A percentile compares a stretch with the other conserved stretches of the same genome.
These are phyloP conservation scores for Proteles cristata DNA, from an alignment of 2,113 vertebrate species.

Conservation along the genomic window DNA sequence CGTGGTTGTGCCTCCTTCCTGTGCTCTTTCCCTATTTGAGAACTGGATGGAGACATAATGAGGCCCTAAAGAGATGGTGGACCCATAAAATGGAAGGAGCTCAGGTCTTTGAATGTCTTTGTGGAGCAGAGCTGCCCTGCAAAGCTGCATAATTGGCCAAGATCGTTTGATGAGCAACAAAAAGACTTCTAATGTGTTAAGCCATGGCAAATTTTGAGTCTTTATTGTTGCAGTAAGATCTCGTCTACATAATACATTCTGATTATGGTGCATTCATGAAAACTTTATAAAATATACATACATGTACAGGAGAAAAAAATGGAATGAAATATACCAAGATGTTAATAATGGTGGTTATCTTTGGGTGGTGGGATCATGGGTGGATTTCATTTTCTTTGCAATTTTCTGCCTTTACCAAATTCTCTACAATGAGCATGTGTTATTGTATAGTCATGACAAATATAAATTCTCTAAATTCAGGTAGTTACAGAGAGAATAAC, in stretches of 20 bases:
- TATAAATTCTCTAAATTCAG: constrained; percentile 51
- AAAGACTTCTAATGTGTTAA: not conserved
- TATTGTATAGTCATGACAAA: constrained; percentile 46
- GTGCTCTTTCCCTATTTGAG: not conserved
- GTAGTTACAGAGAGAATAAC: constrained; percentile 40
- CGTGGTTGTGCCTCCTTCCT: not conserved
- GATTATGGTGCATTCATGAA: not conserved
- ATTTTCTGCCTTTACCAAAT: constrained; percentile 30
- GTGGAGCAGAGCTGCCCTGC: not conserved
- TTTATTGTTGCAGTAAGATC: not conserved
- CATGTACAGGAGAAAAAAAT: not conserved
- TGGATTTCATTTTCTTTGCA: constrained; percentile 20
- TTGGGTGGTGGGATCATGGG: constrained; percentile 26
- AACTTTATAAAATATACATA: not conserved
- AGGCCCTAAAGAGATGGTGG: not conserved
- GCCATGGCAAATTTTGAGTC: not conserved
- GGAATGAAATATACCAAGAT: not conserved
- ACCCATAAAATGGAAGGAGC: not conserved
- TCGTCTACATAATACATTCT: not conserved
- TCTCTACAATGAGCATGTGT: not conserved
- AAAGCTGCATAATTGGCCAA: not conserved
- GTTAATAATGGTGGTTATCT: not conserved
- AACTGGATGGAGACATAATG: not conserved
- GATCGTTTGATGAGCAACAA: not conserved
- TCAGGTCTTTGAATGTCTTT: not conserved